Conservation (phyloP, 1,140 invertebrate genomes). For the Cherax quadricarinatus region DNA sequence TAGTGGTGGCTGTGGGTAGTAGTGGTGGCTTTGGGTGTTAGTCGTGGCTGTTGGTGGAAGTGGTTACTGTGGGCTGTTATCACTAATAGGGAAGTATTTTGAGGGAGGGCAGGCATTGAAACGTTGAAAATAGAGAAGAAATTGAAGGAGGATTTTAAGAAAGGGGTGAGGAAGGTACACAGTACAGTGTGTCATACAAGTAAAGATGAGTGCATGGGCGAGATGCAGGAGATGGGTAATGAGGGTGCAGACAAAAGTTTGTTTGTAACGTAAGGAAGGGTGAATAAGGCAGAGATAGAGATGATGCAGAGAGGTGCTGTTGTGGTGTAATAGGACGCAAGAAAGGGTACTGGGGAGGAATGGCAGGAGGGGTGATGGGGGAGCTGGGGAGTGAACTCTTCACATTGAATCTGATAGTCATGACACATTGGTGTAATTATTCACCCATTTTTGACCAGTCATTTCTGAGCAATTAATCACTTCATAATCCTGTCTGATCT, state of each 20-base stretch:
- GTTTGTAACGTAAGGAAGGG: neutral
- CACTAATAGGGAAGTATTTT: no score
- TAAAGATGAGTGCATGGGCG: neutral
- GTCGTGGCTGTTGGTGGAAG: neutral
- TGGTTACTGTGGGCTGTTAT: neutral
- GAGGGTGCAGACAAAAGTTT: neutral
- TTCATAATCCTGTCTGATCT: neutral
- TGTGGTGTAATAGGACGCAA: no score
- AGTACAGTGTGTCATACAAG: no score
- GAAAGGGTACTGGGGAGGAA: no score
- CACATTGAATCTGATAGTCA: neutral
- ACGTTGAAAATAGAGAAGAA: no score
- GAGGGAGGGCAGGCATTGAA: no score
- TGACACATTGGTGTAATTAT: neutral
- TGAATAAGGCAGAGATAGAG: neutral
- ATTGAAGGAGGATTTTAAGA: no score
- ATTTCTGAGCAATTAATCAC: neutral
- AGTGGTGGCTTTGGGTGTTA: no score
- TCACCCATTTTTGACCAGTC: neutral
- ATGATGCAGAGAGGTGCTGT: neutral
- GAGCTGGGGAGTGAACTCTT: neutral
- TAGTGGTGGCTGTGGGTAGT: neutral
- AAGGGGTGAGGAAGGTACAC: no score
- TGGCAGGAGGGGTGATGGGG: no score
- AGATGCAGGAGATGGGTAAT: no score